These are phyloP conservation scores for Streptopelia turtur DNA, from an alignment of 2,797 vertebrate genomes.

Conservation along the genomic window DNA sequence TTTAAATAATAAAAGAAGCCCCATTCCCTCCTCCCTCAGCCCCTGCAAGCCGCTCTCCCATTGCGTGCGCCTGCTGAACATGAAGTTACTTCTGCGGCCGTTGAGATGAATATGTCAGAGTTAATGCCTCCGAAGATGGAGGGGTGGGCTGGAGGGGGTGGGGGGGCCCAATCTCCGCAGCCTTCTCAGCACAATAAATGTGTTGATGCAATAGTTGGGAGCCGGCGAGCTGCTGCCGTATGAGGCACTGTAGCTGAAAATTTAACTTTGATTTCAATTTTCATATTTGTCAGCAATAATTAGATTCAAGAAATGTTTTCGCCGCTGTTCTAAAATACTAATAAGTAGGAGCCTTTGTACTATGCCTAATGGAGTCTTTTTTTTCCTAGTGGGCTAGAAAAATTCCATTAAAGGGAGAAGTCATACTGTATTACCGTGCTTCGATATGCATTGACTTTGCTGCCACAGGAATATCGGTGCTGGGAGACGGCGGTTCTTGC, in stretches of 20 bases:
- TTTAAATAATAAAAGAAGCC: neutral
- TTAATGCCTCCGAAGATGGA: slow-evolving; percentile 73
- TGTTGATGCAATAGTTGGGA: slow-evolving; percentile 64
- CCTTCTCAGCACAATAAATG: slow-evolving; percentile 61
- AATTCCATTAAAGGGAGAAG: slow-evolving; percentile 80
- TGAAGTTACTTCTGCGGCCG: slow-evolving; percentile 46
- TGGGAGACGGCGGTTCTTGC: neutral
- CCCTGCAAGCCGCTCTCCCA: neutral
- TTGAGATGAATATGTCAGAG: slow-evolving; percentile 77
- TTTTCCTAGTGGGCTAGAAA: slow-evolving; percentile 78
- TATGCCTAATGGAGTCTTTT: slow-evolving; percentile 78
- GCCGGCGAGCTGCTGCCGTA: slow-evolving; percentile 46
- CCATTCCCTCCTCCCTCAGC: neutral
- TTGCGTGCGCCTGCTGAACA: slow-evolving; percentile 27
- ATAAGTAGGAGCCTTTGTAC: slow-evolving; percentile 81
- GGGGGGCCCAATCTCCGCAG: slow-evolving; percentile 42
- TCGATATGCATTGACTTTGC: slow-evolving; percentile 20
- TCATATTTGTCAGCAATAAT: slow-evolving; percentile 88
- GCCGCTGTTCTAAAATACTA: slow-evolving; percentile 81
- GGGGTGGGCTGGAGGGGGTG: slow-evolving; percentile 19
- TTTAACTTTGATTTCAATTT: slow-evolving; percentile 87
- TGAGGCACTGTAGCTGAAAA: slow-evolving; percentile 78
- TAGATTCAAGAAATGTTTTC: slow-evolving; percentile 83
- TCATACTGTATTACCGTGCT: slow-evolving; percentile 69
- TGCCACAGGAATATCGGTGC: neutral